phyloP scores from a whole-genome alignment of 2,888 invertebrate species.

The Sinotaia quadrata region DNA sequence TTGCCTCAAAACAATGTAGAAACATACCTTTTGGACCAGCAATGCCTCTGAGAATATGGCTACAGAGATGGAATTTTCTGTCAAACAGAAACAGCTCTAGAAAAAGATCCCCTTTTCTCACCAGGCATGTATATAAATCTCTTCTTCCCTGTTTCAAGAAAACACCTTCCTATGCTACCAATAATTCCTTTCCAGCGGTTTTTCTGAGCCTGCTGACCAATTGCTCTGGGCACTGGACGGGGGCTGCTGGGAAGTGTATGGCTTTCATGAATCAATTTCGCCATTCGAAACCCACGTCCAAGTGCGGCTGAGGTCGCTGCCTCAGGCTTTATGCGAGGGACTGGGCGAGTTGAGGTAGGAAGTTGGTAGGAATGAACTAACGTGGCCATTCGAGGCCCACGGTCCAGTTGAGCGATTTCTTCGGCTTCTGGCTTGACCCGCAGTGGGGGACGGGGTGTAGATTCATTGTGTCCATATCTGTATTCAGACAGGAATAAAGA shows the following conservation, averaged over 20 bases:
- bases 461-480: constrained; percentile 37
- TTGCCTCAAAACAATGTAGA: too few relatives aligned
- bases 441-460: constrained; percentile 41
- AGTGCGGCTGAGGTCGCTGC: constrained; percentile 49
- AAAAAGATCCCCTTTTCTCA: constrained; percentile 38
- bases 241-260: constrained; percentile 42
- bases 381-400: constrained; percentile 51
- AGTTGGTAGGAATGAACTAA: constrained; percentile 48
- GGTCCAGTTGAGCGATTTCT: constrained; percentile 49
- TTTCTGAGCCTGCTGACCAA: constrained; percentile 45
- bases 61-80: neutral
- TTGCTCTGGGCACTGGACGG: constrained; percentile 46
- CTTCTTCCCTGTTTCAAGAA: constrained; percentile 46
- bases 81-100: constrained; percentile 41
- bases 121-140: constrained; percentile 49
- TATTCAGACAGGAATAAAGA: constrained; percentile 25
- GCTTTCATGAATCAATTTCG: constrained; percentile 49
- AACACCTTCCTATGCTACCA: constrained; percentile 50
- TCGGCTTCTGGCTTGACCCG: constrained; percentile 52
- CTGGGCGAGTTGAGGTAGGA: constrained; percentile 41
- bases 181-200: constrained; percentile 43
- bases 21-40: too few relatives aligned
- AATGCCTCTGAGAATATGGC: too few relatives aligned
- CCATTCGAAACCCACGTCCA: constrained; percentile 53
- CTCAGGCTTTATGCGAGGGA: constrained; percentile 51